phyloP scores from a whole-genome alignment of 2,113 vertebrate genomes.

The Myanophis thanlyinensis region DNA sequence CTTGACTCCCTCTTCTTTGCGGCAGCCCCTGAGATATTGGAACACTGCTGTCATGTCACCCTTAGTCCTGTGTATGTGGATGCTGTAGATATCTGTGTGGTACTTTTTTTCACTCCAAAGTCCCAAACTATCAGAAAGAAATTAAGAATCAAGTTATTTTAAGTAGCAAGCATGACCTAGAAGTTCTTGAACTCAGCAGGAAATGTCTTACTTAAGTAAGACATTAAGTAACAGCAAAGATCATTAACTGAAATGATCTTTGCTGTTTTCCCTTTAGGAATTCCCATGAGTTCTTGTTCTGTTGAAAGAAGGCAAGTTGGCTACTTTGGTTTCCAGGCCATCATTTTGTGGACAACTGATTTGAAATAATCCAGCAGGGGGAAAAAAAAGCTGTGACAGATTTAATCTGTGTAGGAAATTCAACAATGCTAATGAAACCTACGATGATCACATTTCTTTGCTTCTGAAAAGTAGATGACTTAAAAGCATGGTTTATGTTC shows the following conservation, averaged over 20 bases:
- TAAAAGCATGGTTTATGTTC: too few species aligned
- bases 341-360: neutral
- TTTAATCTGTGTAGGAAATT: neutral
- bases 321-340: neutral
- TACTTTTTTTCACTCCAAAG: neutral
- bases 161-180: neutral
- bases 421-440: neutral
- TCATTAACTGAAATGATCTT: too few species aligned
- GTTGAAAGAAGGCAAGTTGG: neutral
- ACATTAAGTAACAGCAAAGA: too few species aligned
- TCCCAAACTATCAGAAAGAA: neutral
- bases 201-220: neutral
- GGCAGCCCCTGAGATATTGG: too few species aligned
- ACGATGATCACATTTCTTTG: neutral
- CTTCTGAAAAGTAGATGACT: neutral
- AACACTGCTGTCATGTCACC: too few species aligned
- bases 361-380: neutral
- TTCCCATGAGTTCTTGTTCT: neutral
- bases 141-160: neutral
- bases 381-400: neutral
- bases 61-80: too few species aligned
- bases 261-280: neutral
- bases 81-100: neutral
- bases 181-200: neutral
- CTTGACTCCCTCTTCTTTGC: too few species aligned